Conservation (phyloP, 2,797 vertebrate genomes). For the Petrocephalus schoutedeni region DNA sequence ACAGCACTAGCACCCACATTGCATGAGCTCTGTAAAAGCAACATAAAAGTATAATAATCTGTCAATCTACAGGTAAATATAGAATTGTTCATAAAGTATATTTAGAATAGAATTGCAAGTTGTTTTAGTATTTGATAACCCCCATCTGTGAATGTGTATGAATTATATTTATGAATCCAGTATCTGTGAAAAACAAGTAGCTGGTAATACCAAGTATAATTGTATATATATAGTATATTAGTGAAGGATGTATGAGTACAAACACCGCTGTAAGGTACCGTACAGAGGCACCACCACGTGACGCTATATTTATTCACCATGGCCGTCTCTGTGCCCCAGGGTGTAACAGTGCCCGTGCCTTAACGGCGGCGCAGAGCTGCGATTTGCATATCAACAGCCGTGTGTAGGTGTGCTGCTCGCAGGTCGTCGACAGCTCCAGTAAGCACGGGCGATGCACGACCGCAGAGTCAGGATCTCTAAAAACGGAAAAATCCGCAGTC, state of each 20-base stretch:
- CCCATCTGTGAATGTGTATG: not conserved
- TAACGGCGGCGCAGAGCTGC: not conserved
- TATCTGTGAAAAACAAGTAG: not conserved
- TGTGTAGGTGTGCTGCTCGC: not conserved
- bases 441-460: not conserved
- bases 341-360: not conserved
- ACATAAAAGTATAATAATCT: not conserved
- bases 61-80: not conserved
- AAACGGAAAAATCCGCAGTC: not conserved
- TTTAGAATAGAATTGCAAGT: not conserved
- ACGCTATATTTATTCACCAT: slow-evolving; percentile 4
- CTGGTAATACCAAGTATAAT: not conserved
- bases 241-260: not conserved
- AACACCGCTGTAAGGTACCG: not conserved
- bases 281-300: not conserved
- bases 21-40: not conserved
- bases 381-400: slow-evolving; percentile 23
- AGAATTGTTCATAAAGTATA: not conserved
- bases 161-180: not conserved
- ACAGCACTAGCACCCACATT: not conserved
- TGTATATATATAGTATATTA: not conserved
- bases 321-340: not conserved
- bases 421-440: not conserved
- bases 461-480: not conserved
- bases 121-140: not conserved